Conservation (phyloP, 2,888 invertebrate genomes). For the Venustoraphidia nigricollis region DNA sequence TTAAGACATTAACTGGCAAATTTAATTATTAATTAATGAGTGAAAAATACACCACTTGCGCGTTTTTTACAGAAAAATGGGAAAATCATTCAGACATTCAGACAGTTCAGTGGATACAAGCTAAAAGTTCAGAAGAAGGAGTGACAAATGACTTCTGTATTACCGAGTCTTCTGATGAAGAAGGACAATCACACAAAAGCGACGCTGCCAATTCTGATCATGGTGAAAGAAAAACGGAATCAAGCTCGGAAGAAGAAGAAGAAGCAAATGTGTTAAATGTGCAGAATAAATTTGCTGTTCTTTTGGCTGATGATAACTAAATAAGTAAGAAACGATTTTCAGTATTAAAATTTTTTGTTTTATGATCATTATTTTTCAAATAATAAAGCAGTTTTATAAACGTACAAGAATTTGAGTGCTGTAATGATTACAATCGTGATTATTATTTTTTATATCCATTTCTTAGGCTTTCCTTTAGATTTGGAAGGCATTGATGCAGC, state of each 20-base stretch:
- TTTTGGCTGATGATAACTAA: constrained; percentile 4
- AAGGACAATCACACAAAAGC: constrained; percentile 12
- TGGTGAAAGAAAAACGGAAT: constrained; percentile 13
- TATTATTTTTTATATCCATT: no score
- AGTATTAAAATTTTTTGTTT: constrained; percentile 1
- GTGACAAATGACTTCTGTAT: constrained; percentile 9
- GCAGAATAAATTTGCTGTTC: constrained; percentile 12
- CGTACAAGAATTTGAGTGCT: no score
- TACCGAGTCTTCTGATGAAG: constrained; percentile 16
- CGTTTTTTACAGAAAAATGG: constrained; percentile 37
- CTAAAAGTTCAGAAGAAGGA: constrained; percentile 25
- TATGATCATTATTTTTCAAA: background rate
- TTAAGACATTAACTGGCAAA: constrained; percentile 15
- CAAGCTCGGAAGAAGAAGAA: constrained; percentile 20
- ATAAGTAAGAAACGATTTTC: background rate
- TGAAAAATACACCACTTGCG: constrained; percentile 1
- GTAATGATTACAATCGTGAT: no score
- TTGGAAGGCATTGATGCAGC: no score
- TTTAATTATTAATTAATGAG: background rate
- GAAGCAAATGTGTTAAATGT: constrained; percentile 14
- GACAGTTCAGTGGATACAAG: constrained; percentile 52
- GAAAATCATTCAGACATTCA: constrained; percentile 42
- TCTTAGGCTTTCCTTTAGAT: no score
- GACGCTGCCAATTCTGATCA: constrained; percentile 12
- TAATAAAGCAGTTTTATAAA: background rate